phyloP scores from a whole-genome alignment of 2,888 invertebrate species.

The Cephus pygmeus region DNA sequence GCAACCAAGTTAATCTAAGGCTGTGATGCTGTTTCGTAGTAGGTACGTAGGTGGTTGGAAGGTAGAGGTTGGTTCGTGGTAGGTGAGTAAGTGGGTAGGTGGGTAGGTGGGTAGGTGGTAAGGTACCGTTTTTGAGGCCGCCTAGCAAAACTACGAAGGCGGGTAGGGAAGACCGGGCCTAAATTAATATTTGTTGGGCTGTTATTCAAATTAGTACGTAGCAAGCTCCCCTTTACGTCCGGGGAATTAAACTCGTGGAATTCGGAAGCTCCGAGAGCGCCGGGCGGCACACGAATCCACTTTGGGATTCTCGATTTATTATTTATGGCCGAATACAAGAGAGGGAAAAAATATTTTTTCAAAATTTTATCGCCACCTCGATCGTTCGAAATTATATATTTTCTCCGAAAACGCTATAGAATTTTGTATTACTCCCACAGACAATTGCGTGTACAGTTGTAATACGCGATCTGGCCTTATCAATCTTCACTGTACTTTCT shows the following conservation, averaged over 20 bases:
- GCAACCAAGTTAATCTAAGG: slow-evolving; percentile 45
- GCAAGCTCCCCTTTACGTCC: slow-evolving; percentile 2
- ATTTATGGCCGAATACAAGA: background rate
- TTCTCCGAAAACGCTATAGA: no score
- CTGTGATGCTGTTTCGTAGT: slow-evolving; percentile 24
- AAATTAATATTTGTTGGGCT: slow-evolving; percentile 53
- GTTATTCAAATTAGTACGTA: slow-evolving; percentile 49
- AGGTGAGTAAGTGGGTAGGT: no score
- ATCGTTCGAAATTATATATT: no score
- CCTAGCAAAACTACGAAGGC: no score
- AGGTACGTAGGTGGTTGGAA: no score
- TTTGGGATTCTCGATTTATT: background rate
- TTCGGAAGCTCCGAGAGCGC: background rate
- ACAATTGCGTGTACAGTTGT: no score
- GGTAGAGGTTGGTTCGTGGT: no score
- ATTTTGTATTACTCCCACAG: no score
- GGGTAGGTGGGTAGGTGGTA: no score
- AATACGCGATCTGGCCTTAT: background rate
- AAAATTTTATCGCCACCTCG: no score
- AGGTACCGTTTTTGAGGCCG: background rate
- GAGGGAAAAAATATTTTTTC: no score
- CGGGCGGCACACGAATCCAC: background rate
- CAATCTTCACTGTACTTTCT: background rate
- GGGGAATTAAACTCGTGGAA: background rate
- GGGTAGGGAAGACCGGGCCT: slow-evolving; percentile 6